These are phyloP conservation scores for Tympanoctomys barrerae DNA, from an alignment of 2,797 vertebrate species.

Conservation along the genomic window DNA sequence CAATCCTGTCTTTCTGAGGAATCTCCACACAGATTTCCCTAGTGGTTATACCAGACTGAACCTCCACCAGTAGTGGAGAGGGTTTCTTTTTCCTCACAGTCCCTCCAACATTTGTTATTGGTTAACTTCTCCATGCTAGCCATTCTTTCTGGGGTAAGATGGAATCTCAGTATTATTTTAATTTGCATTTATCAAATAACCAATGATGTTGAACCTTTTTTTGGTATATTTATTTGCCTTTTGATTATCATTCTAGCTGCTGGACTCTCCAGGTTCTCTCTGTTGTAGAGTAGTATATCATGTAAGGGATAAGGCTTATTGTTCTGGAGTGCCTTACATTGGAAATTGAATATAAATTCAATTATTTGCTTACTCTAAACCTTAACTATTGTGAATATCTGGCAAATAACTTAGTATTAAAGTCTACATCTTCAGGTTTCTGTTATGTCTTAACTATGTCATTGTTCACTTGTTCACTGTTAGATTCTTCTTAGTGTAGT, in stretches of 20 bases:
- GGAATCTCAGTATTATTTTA: too few species aligned
- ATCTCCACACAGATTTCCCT: too few species aligned
- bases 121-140: too few species aligned
- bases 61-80: too few species aligned
- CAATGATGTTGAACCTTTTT: too few species aligned
- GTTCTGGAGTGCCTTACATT: background rate
- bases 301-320: background rate
- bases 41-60: too few species aligned
- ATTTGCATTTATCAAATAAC: too few species aligned
- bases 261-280: background rate
- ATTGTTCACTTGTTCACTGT: background rate
- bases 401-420: slow-evolving; percentile 16
- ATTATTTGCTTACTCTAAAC: slow-evolving; percentile 9
- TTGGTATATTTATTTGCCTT: background rate
- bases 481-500: background rate
- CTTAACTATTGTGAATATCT: background rate
- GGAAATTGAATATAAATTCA: background rate
- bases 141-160: too few species aligned
- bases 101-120: too few species aligned
- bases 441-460: background rate
- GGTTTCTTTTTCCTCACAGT: too few species aligned
- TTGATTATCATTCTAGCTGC: background rate
- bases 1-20: too few species aligned
- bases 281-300: background rate
- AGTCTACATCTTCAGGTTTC: background rate